A percentile compares a stretch with the other conserved stretches of the same genome.
phyloP scores from a whole-genome alignment of 2,888 invertebrate species.

The Eugnorisma glareosa region DNA sequence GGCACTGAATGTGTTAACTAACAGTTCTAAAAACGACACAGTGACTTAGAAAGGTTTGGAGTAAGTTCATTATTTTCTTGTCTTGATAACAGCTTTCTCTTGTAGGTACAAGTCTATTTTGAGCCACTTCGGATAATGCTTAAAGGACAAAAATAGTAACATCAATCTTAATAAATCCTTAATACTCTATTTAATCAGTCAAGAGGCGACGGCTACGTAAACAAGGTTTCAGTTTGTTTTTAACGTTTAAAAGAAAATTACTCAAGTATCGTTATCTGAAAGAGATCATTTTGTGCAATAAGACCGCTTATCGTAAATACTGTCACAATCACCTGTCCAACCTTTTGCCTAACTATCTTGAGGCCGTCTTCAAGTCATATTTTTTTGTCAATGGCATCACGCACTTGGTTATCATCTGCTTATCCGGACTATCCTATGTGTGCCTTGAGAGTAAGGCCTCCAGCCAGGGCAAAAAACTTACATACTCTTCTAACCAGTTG shows the following conservation, averaged over 20 bases:
- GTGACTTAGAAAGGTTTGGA: neutral
- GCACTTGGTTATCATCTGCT: no score
- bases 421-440: no score
- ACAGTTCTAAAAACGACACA: no score
- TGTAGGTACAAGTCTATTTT: neutral
- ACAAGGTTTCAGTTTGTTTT: conserved; percentile 20
- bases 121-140: neutral
- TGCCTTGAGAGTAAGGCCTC: no score
- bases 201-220: neutral
- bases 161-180: conserved; percentile 32
- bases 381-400: no score
- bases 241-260: neutral
- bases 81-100: neutral
- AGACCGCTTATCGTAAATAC: neutral
- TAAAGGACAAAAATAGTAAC: conserved; percentile 19
- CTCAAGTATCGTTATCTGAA: neutral
- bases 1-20: no score
- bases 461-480: no score
- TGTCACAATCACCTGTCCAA: no score
- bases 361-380: no score
- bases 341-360: neutral
- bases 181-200: conserved; percentile 13
- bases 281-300: neutral
- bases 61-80: conserved; percentile 2
- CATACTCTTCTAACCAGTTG: neutral